These are phyloP conservation scores for Brachyhypopomus occidentalis DNA, from an alignment of 2,113 vertebrate species.

Conservation along the genomic window DNA sequence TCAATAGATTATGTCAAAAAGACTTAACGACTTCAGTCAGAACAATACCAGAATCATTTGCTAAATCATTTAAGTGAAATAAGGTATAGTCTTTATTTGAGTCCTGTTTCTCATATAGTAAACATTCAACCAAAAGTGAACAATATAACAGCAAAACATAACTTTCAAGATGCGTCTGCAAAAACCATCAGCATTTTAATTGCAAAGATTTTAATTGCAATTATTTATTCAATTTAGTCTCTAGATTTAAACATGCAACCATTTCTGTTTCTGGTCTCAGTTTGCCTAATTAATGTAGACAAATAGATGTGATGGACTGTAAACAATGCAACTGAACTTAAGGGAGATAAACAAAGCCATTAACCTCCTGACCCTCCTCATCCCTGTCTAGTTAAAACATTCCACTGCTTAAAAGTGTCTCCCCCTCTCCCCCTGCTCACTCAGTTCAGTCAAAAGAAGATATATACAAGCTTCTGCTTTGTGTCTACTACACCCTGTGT, in stretches of 20 bases:
- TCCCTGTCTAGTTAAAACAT: background rate
- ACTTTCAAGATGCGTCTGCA: too few species aligned
- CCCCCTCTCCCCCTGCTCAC: background rate
- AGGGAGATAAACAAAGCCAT: background rate
- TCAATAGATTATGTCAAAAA: background rate
- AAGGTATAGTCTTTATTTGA: too few species aligned
- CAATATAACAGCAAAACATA: background rate
- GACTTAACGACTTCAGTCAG: too few species aligned
- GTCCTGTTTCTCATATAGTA: too few species aligned
- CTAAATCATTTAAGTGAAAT: too few species aligned
- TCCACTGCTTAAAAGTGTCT: background rate
- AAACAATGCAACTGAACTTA: background rate
- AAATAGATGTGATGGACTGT: background rate
- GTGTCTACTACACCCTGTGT: background rate
- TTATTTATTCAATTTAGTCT: too few species aligned
- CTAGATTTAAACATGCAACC: too few species aligned
- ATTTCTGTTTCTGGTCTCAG: background rate
- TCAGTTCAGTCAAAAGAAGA: background rate
- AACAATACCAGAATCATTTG: background rate
- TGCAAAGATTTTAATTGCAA: too few species aligned
- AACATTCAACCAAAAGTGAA: too few species aligned
- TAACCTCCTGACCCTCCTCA: background rate
- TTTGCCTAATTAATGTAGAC: background rate
- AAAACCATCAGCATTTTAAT: too few species aligned
- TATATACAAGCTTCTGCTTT: slow-evolving; percentile 4